phyloP scores from a whole-genome alignment of 2,888 invertebrate species.

The Bugula neritina region DNA sequence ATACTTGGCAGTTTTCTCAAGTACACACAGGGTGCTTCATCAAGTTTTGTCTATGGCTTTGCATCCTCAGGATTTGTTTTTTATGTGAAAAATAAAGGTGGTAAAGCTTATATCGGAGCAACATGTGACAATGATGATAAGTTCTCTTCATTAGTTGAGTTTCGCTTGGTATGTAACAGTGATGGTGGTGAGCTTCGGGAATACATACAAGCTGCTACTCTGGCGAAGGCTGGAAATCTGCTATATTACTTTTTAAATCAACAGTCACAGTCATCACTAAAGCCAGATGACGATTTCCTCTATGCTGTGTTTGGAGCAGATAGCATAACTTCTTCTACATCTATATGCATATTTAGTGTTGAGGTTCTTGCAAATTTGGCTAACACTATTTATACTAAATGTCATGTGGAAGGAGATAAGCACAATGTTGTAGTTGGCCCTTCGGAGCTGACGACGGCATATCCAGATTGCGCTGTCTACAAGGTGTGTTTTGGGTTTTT shows the following conservation, averaged over 20 bases:
- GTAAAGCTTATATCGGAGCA: background rate
- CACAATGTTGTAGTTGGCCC: constrained; percentile 16
- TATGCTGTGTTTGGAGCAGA: background rate
- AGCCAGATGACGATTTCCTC: background rate
- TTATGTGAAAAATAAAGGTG: background rate
- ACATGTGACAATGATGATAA: background rate
- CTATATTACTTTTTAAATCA: background rate
- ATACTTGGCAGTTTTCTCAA: too few relatives aligned
- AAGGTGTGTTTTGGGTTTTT: too few relatives aligned
- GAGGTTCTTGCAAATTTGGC: background rate
- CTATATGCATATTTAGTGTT: background rate
- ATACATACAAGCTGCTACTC: background rate
- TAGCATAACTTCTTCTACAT: background rate
- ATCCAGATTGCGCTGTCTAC: background rate
- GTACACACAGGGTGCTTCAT: too few relatives aligned
- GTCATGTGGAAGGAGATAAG: background rate
- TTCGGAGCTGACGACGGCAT: background rate
- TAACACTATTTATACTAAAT: background rate
- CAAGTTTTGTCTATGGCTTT: background rate
- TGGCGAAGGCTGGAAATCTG: background rate
- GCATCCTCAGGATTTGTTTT: background rate
- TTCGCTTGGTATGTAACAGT: background rate
- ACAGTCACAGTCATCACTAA: background rate
- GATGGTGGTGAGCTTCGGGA: background rate
- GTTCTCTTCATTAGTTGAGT: background rate